Evolutionary conservation across 35 echinoderm and acorn worm species (phyloP), one percentile per base, ranked within the genome.

Genomic region (Stichopus chloronotus): DNA sequence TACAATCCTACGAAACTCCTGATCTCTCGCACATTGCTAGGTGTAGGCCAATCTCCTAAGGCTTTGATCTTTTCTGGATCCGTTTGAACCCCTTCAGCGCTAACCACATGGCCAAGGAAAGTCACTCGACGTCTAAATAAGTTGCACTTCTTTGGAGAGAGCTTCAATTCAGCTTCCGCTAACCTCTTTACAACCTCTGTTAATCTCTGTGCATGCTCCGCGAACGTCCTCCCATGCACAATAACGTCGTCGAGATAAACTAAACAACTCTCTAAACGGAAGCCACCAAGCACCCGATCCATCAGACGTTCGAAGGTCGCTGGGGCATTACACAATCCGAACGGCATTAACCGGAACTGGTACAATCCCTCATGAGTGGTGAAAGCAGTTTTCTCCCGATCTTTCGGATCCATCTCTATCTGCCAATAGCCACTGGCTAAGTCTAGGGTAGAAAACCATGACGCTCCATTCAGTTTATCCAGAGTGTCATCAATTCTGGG

Each of bases 231-330:
- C 53, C 72, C 90, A 58, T 79, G 58, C 9, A 92, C 77, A 17
- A 92, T 92, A 11, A 91, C 69, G 43, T 91, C 89, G 78, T 91
- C 89, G 6, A 91, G 53, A 21, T 91, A 91, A 8, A 91, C 89
- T 6, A 91, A 52, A 13, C 63, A 91, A 2, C 12, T 91, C 14
- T 91, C 16, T 30, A 25, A 91, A 24, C 78, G 25, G 5, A 91
- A 20, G 6, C 89, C 89, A 25, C 17, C 21, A 6, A 91, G 22
- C 23, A 91, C 55, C 69, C 55, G 6, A 17, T 91, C 89, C 89
- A 91, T 78, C 19, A 91, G 84, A 16, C 84, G 52, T 87, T 87
- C 4, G 52, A 87, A 87, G 19, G 78, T 81, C 9, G 78, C 11
- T 11, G 78, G 78, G 43, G 78, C 78, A 52, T 81, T 81, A 71